Conservation (phyloP, 2,797 vertebrate species). For the Mus caroli region DNA sequence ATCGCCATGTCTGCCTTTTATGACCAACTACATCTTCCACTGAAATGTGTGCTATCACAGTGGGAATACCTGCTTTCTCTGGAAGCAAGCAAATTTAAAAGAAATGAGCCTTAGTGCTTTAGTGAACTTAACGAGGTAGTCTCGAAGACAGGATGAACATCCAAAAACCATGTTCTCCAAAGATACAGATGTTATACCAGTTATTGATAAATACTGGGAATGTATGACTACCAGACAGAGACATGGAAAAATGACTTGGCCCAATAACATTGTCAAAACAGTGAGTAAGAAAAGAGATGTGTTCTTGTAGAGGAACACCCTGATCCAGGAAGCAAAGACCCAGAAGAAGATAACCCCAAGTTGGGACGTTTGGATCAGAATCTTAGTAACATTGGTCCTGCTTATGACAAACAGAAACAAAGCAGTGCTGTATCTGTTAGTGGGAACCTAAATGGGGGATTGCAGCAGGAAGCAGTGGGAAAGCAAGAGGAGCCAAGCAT, state of each 20-base stretch:
- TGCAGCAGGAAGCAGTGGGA: too few species aligned
- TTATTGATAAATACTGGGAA: constrained; percentile 99
- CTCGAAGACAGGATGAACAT: constrained; percentile 96
- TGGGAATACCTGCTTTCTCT: constrained; percentile 98
- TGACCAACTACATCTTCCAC: constrained; percentile 99
- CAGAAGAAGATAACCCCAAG: constrained; percentile 98
- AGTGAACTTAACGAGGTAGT: constrained; percentile 98
- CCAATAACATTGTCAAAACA: constrained; percentile 98
- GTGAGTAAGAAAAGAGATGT: constrained; percentile 99
- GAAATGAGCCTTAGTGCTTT: constrained; percentile 99
- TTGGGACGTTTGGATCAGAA: constrained; percentile 99
- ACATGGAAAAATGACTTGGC: constrained; percentile 98
- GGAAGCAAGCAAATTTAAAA: constrained; percentile 99
- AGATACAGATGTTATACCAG: constrained; percentile 99
- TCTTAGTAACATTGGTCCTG: constrained; percentile 96
- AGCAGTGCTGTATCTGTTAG: constrained; percentile 90
- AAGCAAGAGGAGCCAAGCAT: too few species aligned
- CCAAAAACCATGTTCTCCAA: constrained; percentile 99
- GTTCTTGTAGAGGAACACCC: constrained; percentile 98
- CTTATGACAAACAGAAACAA: constrained; percentile 97
- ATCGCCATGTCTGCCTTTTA: constrained; percentile 97
- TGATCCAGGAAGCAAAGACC: constrained; percentile 98
- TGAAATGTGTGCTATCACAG: constrained; percentile 99
- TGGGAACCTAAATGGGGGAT: constrained; percentile 91
- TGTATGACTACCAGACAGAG: constrained; percentile 98